phyloP scores from a whole-genome alignment of 1,140 invertebrate genomes.

The Formica selysi region DNA sequence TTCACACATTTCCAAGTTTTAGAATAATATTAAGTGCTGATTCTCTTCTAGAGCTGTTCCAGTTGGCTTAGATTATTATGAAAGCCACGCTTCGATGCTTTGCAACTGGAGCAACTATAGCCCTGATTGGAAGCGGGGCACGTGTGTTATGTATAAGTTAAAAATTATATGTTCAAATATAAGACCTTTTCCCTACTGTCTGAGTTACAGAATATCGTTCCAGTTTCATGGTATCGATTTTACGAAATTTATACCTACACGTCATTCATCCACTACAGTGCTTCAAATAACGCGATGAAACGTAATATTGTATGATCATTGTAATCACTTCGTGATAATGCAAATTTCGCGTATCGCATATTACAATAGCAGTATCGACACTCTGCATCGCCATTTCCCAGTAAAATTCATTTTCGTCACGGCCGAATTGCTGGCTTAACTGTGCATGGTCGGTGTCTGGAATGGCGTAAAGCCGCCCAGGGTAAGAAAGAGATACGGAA shows the following conservation, averaged over 20 bases:
- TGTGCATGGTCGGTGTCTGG: constrained; percentile 12
- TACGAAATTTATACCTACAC: constrained; percentile 32
- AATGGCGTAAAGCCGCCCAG: neutral
- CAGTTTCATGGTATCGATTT: constrained; percentile 47
- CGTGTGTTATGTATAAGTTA: constrained; percentile 6
- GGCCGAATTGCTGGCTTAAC: constrained; percentile 74
- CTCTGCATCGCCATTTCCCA: constrained; percentile 55
- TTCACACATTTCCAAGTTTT: neutral
- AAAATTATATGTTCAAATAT: constrained; percentile 45
- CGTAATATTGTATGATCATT: neutral
- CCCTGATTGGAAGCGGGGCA: constrained; percentile 26
- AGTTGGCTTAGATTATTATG: constrained; percentile 28
- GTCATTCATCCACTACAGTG: neutral
- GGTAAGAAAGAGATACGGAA: constrained; percentile 26
- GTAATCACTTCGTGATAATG: neutral
- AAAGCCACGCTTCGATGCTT: constrained; percentile 33
- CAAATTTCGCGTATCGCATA: constrained; percentile 1
- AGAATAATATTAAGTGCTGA: neutral
- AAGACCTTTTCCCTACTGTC: constrained; percentile 3
- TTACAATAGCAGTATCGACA: neutral
- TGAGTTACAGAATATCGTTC: constrained; percentile 16
- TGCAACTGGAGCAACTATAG: constrained; percentile 52
- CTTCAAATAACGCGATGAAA: neutral
- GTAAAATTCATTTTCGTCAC: constrained; percentile 76
- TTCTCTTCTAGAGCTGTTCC: neutral